phyloP scores from a whole-genome alignment of 2,113 vertebrate species.

The Mesoclemmys tuberculata region DNA sequence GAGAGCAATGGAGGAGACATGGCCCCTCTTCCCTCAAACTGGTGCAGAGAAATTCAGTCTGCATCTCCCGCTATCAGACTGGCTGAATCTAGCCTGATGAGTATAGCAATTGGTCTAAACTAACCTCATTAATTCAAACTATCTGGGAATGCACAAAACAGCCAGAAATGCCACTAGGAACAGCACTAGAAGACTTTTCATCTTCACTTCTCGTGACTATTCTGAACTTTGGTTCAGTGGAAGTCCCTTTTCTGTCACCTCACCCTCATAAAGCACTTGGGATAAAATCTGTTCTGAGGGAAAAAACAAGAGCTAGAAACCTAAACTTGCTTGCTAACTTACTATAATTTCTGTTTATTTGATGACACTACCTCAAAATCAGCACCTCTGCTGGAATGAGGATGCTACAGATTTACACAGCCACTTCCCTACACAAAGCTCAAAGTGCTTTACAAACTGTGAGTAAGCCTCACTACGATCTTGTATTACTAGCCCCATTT shows the following conservation, averaged over 20 bases:
- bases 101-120: background rate
- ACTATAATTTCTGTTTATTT: background rate
- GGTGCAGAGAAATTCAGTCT: background rate
- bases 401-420: background rate
- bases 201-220: background rate
- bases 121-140: background rate
- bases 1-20: background rate
- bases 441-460: background rate
- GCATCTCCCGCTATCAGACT: background rate
- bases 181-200: rapidly evolving
- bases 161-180: background rate
- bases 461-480: background rate
- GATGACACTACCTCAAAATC: background rate
- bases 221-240: background rate
- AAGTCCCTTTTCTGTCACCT: background rate
- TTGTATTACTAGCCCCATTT: background rate
- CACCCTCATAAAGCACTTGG: background rate
- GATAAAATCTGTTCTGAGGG: background rate
- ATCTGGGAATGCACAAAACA: background rate
- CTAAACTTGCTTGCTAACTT: background rate
- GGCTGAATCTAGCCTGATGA: background rate
- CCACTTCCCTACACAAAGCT: background rate
- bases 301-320: background rate
- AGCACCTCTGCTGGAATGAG: background rate
- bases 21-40: background rate